Base-by-base conservation (phyloP, 2,113 vertebrate genomes). In the Myxocyprinus asiaticus region DNA sequence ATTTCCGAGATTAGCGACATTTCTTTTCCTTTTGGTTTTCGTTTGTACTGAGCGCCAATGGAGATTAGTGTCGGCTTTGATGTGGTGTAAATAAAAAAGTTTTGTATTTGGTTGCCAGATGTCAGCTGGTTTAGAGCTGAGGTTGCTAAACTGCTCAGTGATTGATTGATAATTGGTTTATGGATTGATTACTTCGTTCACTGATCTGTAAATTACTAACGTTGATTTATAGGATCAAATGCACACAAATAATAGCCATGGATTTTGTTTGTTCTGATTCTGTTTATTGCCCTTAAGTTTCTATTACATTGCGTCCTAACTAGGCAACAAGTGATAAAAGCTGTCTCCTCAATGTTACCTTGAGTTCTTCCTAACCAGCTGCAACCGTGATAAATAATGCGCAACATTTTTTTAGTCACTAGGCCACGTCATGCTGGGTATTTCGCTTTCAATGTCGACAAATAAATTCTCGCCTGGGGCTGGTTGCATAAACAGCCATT, bases 81-180 rank as follows among this genome's bases (percentile, higher is more conserved):
- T 61, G 43, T 7, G 3, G 9, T 43, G 58, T 63, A 64, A 58
- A 58, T 58, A 58, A 15, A 33, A 9, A 43, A 42, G 42, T 47
- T 72, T 6, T 59, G 17, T 14, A 2, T 76, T 76, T 11, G n/a
- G 22, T 71, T 71, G 51, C 17, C 14, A 44, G 67, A 44, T 56
- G 50, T 61, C 44, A 58, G 42, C 8, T 58, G 42, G 69, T 6
- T 71, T 22, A 47, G 44, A 73, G 43, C 33, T 9, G 56, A 73
- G 58, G 71, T 62, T 14, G 9, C 56, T 48, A 9, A 33, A 33
- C 3, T 33, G 22, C 22, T 58, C 14, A n/a, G 7, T 58, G 7
- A 6, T n/a, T 7, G n/a, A 15, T 58, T 58, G 15, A 48, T 56
- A n/a, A 15, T 58, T 2, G n/a, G 0, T 58, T 5, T 2, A 4